phyloP scores from a whole-genome alignment of 2,888 invertebrate genomes.

The Leptopilina syphax region DNA sequence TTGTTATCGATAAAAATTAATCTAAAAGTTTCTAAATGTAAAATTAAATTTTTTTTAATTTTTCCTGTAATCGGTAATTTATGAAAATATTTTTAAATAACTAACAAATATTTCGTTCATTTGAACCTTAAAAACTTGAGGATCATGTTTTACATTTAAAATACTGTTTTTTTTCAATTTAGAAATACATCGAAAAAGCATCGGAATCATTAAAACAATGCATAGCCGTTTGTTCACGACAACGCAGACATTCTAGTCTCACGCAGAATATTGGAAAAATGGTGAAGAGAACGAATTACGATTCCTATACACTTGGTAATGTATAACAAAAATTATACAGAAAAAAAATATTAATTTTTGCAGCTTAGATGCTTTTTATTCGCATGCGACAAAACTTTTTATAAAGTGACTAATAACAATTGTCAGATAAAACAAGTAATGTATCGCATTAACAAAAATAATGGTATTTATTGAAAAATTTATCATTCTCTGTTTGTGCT shows the following conservation, averaged over 20 bases:
- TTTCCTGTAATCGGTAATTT: too few species aligned
- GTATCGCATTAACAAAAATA: not conserved
- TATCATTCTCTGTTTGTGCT: too few species aligned
- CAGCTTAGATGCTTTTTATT: slow-evolving; percentile 23
- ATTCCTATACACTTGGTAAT: slow-evolving; percentile 83
- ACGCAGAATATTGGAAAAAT: slow-evolving; percentile 91
- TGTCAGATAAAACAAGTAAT: slow-evolving; percentile 6
- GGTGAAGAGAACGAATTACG: slow-evolving; percentile 87
- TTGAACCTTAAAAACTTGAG: too few species aligned
- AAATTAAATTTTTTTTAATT: too few species aligned
- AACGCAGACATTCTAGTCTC: slow-evolving; percentile 84
- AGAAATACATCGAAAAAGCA: slow-evolving; percentile 85
- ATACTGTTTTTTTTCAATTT: slow-evolving; percentile 41
- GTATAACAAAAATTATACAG: not conserved
- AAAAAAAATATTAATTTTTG: slow-evolving; percentile 18
- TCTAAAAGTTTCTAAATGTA: too few species aligned
- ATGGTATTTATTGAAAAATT: not conserved
- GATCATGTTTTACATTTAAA: not conserved
- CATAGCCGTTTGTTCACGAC: slow-evolving; percentile 86
- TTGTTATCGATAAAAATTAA: too few species aligned
- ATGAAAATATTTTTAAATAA: slow-evolving; percentile 10
- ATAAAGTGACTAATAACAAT: slow-evolving; percentile 33
- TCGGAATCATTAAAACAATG: slow-evolving; percentile 87
- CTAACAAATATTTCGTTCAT: not conserved
- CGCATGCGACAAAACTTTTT: slow-evolving; percentile 46